Conservation (phyloP, 2,888 invertebrate genomes). For the Melinaea menophilus region DNA sequence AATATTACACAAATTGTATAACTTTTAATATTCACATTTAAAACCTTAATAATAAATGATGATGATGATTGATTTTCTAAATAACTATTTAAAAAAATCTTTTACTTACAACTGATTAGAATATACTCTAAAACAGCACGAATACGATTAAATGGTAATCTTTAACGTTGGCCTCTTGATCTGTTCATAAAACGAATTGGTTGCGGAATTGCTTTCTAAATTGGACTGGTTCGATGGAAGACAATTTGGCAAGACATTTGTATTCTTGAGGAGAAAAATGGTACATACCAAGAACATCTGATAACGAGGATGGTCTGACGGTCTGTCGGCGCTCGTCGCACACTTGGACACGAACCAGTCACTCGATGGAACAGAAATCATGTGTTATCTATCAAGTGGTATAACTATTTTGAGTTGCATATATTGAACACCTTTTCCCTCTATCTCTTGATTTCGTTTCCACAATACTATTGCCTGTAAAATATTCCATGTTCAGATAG, state of each 20-base stretch:
- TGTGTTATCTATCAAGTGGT: slow-evolving; percentile 41
- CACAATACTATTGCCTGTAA: not conserved
- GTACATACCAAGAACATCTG: slow-evolving; percentile 71
- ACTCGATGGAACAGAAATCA: slow-evolving; percentile 65
- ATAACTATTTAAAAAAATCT: too few species aligned
- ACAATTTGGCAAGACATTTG: slow-evolving; percentile 78
- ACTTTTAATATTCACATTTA: too few species aligned
- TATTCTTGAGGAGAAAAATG: slow-evolving; percentile 75
- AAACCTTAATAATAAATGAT: too few species aligned
- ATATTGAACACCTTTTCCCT: not conserved
- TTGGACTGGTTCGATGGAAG: slow-evolving; percentile 75
- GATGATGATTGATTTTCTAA: too few species aligned
- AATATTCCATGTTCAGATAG: too few species aligned
- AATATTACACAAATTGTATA: too few species aligned
- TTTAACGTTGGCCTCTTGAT: slow-evolving; percentile 73
- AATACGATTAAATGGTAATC: slow-evolving; percentile 69
- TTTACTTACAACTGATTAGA: not conserved
- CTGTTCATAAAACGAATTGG: slow-evolving; percentile 75
- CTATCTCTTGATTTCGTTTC: not conserved
- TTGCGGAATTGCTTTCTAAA: slow-evolving; percentile 76
- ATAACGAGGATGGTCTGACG: slow-evolving; percentile 64
- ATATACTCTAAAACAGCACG: slow-evolving; percentile 30
- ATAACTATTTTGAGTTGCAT: slow-evolving; percentile 16
- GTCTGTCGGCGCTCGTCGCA: slow-evolving; percentile 51
- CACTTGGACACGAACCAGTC: slow-evolving; percentile 70